These are phyloP conservation scores for Acleris literana DNA, from an alignment of 2,888 invertebrate genomes.

Conservation along the genomic window DNA sequence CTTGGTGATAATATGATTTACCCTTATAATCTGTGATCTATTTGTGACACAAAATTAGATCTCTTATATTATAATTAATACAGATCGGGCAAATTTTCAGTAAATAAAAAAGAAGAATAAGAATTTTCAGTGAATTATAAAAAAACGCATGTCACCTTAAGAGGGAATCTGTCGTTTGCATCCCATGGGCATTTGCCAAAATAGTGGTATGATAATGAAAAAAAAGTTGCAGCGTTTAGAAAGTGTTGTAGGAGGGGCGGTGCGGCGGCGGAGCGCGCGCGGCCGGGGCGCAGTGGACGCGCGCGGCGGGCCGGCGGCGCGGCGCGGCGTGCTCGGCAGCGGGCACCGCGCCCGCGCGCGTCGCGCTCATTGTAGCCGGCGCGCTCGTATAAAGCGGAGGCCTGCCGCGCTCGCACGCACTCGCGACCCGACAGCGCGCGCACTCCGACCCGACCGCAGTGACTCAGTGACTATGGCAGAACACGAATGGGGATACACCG, in stretches of 20 bases:
- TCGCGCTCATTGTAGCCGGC: conserved; percentile 45
- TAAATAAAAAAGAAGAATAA: too few species aligned
- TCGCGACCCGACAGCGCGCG: conserved; percentile 72
- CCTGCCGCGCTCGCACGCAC: conserved; percentile 72
- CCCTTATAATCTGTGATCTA: too few species aligned
- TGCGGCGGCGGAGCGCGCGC: conserved; percentile 40
- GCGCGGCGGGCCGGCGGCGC: conserved; percentile 54
- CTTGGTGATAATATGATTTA: too few species aligned
- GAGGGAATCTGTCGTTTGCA: neutral
- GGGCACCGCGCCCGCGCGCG: conserved; percentile 47
- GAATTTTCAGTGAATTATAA: too few species aligned
- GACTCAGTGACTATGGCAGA: conserved; percentile 67
- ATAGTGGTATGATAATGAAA: neutral
- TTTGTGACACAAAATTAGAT: too few species aligned
- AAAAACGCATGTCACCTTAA: neutral
- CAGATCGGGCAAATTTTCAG: too few species aligned
- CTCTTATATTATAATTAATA: too few species aligned
- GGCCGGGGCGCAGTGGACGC: conserved; percentile 43
- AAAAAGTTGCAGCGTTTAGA: conserved; percentile 47
- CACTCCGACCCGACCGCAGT: conserved; percentile 58
- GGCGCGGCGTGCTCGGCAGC: conserved; percentile 54
- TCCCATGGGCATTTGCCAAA: neutral
- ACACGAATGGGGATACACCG: conserved; percentile 84
- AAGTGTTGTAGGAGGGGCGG: conserved; percentile 51
- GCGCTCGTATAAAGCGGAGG: conserved; percentile 69